Evolutionary conservation across 2,888 invertebrate species (phyloP).

Genomic region (Platypus cylindrus): DNA sequence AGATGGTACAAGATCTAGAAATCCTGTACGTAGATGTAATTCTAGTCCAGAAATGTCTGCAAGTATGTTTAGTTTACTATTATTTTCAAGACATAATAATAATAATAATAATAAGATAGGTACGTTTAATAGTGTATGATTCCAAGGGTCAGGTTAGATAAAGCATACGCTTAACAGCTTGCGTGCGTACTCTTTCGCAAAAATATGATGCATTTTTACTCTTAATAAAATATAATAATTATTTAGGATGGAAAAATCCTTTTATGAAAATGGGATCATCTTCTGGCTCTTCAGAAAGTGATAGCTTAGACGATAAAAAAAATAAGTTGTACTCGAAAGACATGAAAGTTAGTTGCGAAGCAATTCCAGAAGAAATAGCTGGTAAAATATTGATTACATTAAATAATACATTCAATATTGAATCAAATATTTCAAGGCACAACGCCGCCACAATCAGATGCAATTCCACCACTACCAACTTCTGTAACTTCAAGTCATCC

Average conservation of each 20-base stretch:
- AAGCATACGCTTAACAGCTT: too few relatives aligned
- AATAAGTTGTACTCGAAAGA: slow-evolving; percentile 56
- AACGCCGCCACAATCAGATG: slow-evolving; percentile 48
- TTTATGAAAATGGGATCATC: slow-evolving; percentile 38
- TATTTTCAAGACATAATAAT: too few relatives aligned
- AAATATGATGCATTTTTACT: not conserved
- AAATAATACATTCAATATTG: not conserved
- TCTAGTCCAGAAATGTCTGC: slow-evolving; percentile 89
- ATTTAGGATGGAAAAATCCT: slow-evolving; percentile 59
- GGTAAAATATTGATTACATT: slow-evolving; percentile 25
- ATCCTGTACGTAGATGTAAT: slow-evolving; percentile 78
- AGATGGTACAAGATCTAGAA: slow-evolving; percentile 45
- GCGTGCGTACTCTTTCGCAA: too few relatives aligned
- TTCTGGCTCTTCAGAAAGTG: slow-evolving; percentile 22
- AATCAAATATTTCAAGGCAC: slow-evolving; percentile 32
- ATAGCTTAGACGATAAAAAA: slow-evolving; percentile 39
- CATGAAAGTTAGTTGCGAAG: slow-evolving; percentile 77
- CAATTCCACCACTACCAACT: slow-evolving; percentile 21
- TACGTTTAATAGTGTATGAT: too few relatives aligned
- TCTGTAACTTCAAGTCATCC: slow-evolving; percentile 28
- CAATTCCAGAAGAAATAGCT: slow-evolving; percentile 79
- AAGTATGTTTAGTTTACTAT: too few relatives aligned
- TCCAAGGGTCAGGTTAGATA: too few relatives aligned
- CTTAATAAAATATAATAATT: not conserved
- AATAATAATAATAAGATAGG: too few relatives aligned